These are phyloP conservation scores for Parnassius smintheus DNA, from an alignment of 2,888 invertebrate species.

Conservation along the genomic window DNA sequence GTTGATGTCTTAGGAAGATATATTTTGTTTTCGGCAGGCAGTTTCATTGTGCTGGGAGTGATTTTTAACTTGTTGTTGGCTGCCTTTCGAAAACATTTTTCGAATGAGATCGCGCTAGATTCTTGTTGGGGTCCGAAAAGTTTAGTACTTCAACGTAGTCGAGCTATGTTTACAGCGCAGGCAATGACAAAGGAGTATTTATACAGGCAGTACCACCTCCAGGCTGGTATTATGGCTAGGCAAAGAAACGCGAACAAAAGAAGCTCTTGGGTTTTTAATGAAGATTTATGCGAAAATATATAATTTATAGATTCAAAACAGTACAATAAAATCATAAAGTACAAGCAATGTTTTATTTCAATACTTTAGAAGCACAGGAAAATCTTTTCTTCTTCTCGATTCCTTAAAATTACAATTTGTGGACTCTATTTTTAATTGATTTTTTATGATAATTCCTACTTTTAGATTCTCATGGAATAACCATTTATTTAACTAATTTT, in stretches of 20 bases:
- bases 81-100: constrained; percentile 39
- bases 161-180: constrained; percentile 72
- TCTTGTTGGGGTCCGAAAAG: constrained; percentile 61
- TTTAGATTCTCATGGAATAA: too few species aligned
- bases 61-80: constrained; percentile 41
- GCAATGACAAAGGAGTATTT: constrained; percentile 78
- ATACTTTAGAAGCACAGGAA: too few species aligned
- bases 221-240: constrained; percentile 60
- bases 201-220: constrained; percentile 71
- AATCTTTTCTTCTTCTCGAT: too few species aligned
- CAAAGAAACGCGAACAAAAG: constrained; percentile 49
- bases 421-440: too few species aligned
- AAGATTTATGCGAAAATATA: not conserved
- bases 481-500: too few species aligned
- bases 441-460: too few species aligned
- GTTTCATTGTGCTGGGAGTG: constrained; percentile 28
- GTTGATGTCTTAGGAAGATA: constrained; percentile 35
- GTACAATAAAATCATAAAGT: too few species aligned
- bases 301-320: constrained; percentile 26
- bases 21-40: constrained; percentile 26
- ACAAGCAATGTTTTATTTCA: too few species aligned
- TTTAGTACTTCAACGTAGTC: constrained; percentile 59
- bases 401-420: too few species aligned
- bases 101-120: constrained; percentile 42
- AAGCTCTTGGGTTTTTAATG: constrained; percentile 18